Percentiles rank a stretch among this genome's conserved stretches.
phyloP scores from a whole-genome alignment of 2,113 vertebrate species.

The Coreoperca whiteheadi region DNA sequence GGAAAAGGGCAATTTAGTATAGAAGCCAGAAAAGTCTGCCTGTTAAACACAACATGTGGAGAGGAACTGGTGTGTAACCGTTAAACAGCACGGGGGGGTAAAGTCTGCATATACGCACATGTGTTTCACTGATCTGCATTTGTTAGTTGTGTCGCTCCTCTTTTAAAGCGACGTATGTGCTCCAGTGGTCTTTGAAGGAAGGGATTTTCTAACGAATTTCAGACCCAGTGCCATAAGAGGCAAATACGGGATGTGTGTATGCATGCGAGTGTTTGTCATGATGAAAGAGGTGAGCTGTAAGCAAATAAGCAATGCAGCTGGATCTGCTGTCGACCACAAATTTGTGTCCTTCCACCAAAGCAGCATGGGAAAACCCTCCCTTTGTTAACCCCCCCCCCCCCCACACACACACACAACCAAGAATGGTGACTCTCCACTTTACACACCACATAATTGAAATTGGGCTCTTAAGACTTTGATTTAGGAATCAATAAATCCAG shows the following conservation, averaged over 20 bases:
- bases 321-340: constrained; percentile 12
- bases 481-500: constrained; percentile 40
- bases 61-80: constrained; percentile 7
- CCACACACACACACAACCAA: too few relatives aligned
- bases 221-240: neutral
- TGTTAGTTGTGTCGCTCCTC: constrained; percentile 29
- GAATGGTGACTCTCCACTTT: constrained; percentile 39
- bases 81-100: constrained; percentile 56
- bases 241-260: constrained; percentile 10
- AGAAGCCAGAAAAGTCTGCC: constrained; percentile 35
- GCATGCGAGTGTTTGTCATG: constrained; percentile 11
- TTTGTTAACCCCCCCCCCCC: too few relatives aligned
- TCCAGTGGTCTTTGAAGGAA: constrained; percentile 38
- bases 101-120: constrained; percentile 17
- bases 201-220: constrained; percentile 28
- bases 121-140: constrained; percentile 36
- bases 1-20: constrained; percentile 42
- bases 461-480: neutral
- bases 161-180: constrained; percentile 23
- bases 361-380: constrained; percentile 38
- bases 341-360: neutral
- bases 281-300: constrained; percentile 64
- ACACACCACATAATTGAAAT: constrained; percentile 40
- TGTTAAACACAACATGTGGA: constrained; percentile 57
- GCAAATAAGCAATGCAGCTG: constrained; percentile 68